These are phyloP conservation scores for Pyrrhosoma nymphula DNA, from an alignment of 2,888 invertebrate genomes.

Conservation along the genomic window DNA sequence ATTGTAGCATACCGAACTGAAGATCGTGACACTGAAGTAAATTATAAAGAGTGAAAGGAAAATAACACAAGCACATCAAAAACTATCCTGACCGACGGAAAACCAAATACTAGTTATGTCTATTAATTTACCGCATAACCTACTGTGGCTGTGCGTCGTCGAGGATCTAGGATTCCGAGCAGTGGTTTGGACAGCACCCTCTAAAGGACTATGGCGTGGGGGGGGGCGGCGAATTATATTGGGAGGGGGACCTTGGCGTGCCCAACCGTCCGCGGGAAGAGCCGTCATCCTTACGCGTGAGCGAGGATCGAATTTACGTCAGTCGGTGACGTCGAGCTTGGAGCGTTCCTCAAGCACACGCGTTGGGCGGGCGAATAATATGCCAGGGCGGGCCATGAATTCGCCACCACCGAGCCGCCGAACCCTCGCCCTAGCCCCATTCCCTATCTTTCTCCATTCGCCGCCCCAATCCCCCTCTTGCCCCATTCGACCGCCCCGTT, in stretches of 20 bases:
- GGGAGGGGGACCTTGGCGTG: neutral
- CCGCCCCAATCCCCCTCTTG: neutral
- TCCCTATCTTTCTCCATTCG: neutral
- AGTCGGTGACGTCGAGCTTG: constrained; percentile 34
- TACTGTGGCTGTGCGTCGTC: no score
- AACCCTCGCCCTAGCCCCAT: neutral
- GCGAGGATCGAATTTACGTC: constrained; percentile 40
- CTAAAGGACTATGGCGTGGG: neutral
- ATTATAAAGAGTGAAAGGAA: no score
- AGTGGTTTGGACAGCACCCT: no score
- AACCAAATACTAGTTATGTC: no score
- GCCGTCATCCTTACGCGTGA: neutral
- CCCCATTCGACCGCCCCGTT: neutral
- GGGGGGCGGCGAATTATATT: neutral
- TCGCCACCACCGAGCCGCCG: neutral
- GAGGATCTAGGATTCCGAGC: no score
- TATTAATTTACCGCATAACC: no score
- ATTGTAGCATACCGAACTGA: no score
- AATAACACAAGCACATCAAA: no score
- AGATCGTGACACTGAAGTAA: no score
- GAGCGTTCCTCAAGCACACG: neutral
- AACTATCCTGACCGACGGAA: no score
- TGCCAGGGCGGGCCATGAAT: neutral
- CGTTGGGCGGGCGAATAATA: neutral
- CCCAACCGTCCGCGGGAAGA: neutral